Percentiles rank a stretch among this genome's conserved stretches.
These are phyloP conservation scores for Lasioglossum lativentre DNA, from an alignment of 2,888 invertebrate species.

Conservation along the genomic window DNA sequence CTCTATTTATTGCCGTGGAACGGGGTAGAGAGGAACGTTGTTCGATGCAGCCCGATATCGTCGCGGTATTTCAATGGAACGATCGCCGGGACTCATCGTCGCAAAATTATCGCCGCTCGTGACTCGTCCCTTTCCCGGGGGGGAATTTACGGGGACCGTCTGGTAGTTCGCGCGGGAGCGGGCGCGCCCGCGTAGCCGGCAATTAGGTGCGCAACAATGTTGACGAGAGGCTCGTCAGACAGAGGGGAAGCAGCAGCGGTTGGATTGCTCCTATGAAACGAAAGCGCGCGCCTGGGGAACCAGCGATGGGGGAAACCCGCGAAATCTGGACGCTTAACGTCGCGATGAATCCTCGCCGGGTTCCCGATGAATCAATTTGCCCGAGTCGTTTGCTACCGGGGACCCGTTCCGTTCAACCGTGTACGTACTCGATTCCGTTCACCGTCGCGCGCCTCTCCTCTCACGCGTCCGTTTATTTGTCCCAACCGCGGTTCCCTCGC, in stretches of 20 bases:
- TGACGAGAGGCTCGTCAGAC: conserved; percentile 1
- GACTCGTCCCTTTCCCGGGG: background rate
- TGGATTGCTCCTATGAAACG: background rate
- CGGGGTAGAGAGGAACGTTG: conserved; percentile 7
- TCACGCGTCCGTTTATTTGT: conserved; percentile 26
- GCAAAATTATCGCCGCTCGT: conserved; percentile 31
- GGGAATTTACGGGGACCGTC: conserved; percentile 16
- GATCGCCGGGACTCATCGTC: conserved; percentile 22
- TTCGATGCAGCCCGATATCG: conserved; percentile 32
- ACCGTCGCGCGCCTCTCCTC: conserved; percentile 24
- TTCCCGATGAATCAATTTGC: conserved; percentile 40
- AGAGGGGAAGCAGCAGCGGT: background rate
- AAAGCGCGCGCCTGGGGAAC: background rate
- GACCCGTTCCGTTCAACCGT: background rate
- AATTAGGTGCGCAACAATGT: conserved; percentile 3
- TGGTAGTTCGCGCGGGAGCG: background rate
- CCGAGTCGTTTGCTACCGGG: conserved; percentile 14
- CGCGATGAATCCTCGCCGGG: conserved; percentile 16
- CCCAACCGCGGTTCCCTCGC: conserved; percentile 5
- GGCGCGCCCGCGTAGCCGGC: background rate
- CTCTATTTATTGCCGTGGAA: conserved; percentile 64
- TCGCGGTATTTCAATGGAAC: conserved; percentile 24
- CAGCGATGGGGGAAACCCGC: background rate
- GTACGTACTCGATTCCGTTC: conserved; percentile 28
- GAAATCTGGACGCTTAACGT: background rate